These are phyloP conservation scores for Enteromius thamalakanensis DNA, from an alignment of 2,797 vertebrate genomes.

Conservation along the genomic window DNA sequence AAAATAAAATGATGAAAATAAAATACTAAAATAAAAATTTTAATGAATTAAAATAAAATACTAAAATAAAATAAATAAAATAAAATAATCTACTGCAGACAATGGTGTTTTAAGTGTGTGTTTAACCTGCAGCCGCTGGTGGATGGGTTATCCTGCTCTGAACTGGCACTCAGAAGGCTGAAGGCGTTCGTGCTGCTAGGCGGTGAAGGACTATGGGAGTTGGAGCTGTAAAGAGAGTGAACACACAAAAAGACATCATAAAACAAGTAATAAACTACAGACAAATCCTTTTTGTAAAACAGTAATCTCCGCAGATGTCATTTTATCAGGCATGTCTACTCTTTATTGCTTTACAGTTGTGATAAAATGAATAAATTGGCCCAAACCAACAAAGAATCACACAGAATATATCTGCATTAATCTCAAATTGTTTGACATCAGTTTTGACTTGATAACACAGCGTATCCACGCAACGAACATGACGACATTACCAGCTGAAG, in stretches of 20 bases:
- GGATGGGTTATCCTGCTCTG: constrained; percentile 88
- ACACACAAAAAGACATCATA: neutral
- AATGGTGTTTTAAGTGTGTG: neutral
- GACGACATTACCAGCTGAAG: neutral
- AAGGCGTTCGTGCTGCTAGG: constrained; percentile 86
- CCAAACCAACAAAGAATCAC: neutral
- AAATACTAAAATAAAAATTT: neutral
- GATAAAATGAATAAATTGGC: neutral
- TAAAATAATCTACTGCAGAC: neutral
- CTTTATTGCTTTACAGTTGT: neutral
- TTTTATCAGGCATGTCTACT: constrained; percentile 1
- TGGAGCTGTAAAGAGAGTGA: constrained; percentile 69
- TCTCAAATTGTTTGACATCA: neutral
- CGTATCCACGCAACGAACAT: neutral
- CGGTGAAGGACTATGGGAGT: constrained; percentile 79
- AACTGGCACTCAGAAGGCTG: constrained; percentile 85
- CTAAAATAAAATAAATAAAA: neutral
- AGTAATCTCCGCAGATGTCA: neutral
- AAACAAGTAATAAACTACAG: constrained; percentile 4
- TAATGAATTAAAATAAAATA: neutral
- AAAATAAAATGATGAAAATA: neutral
- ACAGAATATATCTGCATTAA: neutral
- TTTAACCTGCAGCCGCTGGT: constrained; percentile 89
- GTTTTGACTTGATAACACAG: neutral
- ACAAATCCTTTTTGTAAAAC: neutral